Conservation (phyloP, 2,888 invertebrate genomes). For the Sialis lutaria region DNA sequence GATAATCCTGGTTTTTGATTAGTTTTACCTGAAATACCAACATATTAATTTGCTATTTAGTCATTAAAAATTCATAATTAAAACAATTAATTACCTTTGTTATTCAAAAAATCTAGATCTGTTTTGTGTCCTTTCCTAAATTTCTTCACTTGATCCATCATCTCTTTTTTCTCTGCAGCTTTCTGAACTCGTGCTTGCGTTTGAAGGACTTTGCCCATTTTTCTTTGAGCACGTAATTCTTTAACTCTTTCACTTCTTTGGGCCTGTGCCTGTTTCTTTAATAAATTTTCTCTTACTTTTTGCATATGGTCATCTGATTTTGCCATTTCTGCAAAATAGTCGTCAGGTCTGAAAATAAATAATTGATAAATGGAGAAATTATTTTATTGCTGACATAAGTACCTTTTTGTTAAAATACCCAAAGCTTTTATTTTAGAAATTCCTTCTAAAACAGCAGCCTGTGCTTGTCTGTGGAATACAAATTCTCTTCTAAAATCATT, state of each 20-base stretch:
- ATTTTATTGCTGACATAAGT: constrained; percentile 5
- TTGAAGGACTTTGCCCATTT: constrained; percentile 79
- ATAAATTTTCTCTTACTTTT: constrained; percentile 67
- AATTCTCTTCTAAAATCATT: constrained; percentile 90
- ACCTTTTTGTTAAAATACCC: constrained; percentile 57
- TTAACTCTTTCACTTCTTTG: constrained; percentile 80
- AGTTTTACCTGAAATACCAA: background rate
- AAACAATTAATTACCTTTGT: constrained; percentile 26
- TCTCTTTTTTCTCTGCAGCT: constrained; percentile 78
- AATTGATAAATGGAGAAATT: background rate
- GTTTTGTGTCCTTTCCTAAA: constrained; percentile 71
- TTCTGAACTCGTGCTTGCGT: constrained; percentile 69
- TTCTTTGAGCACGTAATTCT: constrained; percentile 76
- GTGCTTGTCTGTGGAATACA: constrained; percentile 71
- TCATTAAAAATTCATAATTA: constrained; percentile 7
- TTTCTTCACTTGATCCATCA: constrained; percentile 85
- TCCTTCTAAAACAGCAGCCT: constrained; percentile 68
- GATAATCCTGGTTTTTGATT: constrained; percentile 16
- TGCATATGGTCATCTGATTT: constrained; percentile 97
- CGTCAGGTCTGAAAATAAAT: constrained; percentile 50
- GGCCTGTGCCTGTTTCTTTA: constrained; percentile 69
- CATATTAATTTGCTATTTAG: background rate
- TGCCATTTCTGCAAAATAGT: constrained; percentile 98
- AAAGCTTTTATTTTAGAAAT: constrained; percentile 59
- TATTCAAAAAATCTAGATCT: constrained; percentile 66